A percentile compares a stretch with the other conserved stretches of the same genome.
phyloP scores from a whole-genome alignment of 2,113 vertebrate species.

The Sterna hirundo region DNA sequence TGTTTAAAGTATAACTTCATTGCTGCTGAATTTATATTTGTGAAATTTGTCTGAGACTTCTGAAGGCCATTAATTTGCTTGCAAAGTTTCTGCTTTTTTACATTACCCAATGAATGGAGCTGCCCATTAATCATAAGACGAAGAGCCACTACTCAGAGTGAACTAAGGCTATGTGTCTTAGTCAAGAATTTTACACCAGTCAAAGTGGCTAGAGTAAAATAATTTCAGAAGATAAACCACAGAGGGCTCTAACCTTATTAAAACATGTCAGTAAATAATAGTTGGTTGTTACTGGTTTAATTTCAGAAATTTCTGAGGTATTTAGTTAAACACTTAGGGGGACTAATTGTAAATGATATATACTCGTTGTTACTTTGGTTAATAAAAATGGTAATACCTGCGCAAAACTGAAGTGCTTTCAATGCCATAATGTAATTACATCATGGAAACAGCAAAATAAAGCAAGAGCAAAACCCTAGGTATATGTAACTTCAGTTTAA shows the following conservation, averaged over 20 bases:
- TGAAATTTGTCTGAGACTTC: not conserved
- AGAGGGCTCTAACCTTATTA: conserved; percentile 47
- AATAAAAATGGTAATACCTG: conserved; percentile 35
- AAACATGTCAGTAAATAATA: conserved; percentile 45
- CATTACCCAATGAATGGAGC: not conserved
- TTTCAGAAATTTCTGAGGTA: conserved; percentile 16
- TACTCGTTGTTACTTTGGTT: not conserved
- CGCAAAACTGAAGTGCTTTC: not conserved
- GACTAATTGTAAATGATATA: conserved; percentile 12
- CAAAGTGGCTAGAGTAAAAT: not conserved
- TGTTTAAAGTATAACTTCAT: not conserved
- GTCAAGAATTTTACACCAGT: conserved; percentile 9
- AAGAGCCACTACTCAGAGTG: conserved; percentile 3
- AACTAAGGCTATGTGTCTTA: conserved; percentile 13
- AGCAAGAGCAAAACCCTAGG: not conserved
- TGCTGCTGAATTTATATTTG: not conserved
- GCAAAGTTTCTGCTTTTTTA: not conserved
- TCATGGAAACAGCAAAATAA: not conserved
- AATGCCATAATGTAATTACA: not conserved
- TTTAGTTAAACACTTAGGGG: not conserved
- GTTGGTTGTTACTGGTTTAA: conserved; percentile 10
- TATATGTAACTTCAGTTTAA: not conserved
- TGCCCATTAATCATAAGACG: conserved; percentile 35
- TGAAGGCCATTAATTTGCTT: not conserved
- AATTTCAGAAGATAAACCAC: conserved; percentile 30